Evolutionary conservation across 2,888 invertebrate species (phyloP), one percentile per base, ranked within the genome.

Genomic region (Acleris sparsana): DNA sequence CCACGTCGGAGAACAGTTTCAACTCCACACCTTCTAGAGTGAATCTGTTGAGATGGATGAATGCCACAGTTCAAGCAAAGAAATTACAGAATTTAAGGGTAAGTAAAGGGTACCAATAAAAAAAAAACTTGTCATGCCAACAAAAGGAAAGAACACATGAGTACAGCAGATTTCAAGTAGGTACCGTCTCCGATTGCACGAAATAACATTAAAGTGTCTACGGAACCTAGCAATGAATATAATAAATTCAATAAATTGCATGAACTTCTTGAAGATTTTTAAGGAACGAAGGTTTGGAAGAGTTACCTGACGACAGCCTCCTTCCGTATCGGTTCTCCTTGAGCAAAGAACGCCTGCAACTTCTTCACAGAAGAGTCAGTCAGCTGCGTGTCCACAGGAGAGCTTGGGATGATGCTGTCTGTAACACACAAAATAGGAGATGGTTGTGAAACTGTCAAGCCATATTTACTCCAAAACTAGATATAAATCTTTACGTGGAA

Each of bases 341-440:
- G 94, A 13, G 94, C 94, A 73, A 96, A 94, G 82, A 96, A 96
- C 1, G 95, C 96, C 83, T 96, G 95, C 1, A 96, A 82, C 73
- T 94, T 95, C 75, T 94, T 94, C 0, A 96, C 95, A 7, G 93
- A 91, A 0, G 87, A 82, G 59, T 95, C 94, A 6, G 93, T 86
- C 5, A 84, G 79, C 0, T 80, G 79, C 2, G 76, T 60, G 3
- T 89, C 89, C 7, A 91, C 89, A 1, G 93, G 93, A 0, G 93
- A 93, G 62, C 80, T 83, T 11, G 92, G 86, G 1, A 85, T 82
- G 67, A 86, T 79, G 51, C 72, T 80, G 6, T 86, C 91, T 91
- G 73, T 0, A 70, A 62, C 22, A 52, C 4, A 46, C 39, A 17
- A 11, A 3, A 22, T 18, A 33, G 33, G 18, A 51, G 29, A 20